Evolutionary conservation across 92 coral and sea anemone species (phyloP), one percentile per base, ranked within the genome.

Genomic region (Phenganax subtilis): DNA sequence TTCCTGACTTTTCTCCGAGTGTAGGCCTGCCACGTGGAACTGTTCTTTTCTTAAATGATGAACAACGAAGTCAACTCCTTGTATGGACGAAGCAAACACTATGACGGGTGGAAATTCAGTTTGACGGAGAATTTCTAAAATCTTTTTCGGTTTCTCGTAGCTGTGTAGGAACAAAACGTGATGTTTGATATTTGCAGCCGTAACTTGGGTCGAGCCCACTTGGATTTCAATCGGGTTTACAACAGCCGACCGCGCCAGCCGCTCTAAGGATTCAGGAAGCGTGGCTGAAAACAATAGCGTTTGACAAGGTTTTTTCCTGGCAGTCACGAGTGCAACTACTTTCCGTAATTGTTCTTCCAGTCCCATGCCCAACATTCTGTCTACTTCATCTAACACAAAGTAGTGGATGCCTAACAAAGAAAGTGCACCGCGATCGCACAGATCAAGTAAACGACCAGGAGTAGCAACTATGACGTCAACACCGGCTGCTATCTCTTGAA

Each of bases 31-130:
- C 51, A 90, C 93, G 65, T 94, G 98, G 63, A 94, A 94, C 85
- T 94, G 98, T 74, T 94, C 97, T 31, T 89, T 88, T 74, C 90
- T 94, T 65, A 94, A 89, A 58, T 90, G 86, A 55, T 85, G 94
- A 37, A 90, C 89, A 73, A 94, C 90, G 81, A 88, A 94, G 73
- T 94, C 98, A 80, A 94, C 98, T 84, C 88, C 89, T 73, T 90
- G 92, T 78, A 94, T 94, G 31, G 98, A 91, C 16, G 98, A 94
- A 30, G 97, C 55, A 72, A 94, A 94, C 17, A 94, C 94, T 61
- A 94, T 91, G n/a, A 94, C 97, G 27, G 98, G 98, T 9, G 98
- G 98, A 72, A 85, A 88, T n/a, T 91, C 87, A 57, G 96, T 94
- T 57, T 88, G 85, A 65, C 92, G 90, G 7, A 94, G 91, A 44